Evolutionary conservation across 2,113 vertebrate species (phyloP), one percentile per base, ranked within the genome.

Genomic region (Osmerus eperlanus): DNA sequence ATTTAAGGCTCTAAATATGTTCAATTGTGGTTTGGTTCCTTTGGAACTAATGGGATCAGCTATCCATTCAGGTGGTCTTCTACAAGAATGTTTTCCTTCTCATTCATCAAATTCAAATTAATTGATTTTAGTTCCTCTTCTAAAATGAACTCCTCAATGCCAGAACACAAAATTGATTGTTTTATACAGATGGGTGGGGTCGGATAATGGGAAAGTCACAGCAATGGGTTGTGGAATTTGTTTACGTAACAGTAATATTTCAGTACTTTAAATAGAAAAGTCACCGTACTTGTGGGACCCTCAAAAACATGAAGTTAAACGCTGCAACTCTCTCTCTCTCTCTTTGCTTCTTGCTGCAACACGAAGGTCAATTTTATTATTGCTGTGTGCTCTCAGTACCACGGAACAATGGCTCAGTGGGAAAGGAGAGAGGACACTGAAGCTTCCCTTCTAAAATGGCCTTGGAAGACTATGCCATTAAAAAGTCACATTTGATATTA

Each of bases 311-410:
- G 86, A 82, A 81, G 87, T 88, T 91, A 86, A 91, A 93, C 82
- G 83, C 41, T 12, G 41, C 41, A 47, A 47, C 41, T 12, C 41
- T 47, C 41, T 47, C 9, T 47, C 41, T 47, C 9, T 47, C 83
- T 86, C 78, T 52, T 76, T 59, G 69, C 56, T 89, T 89, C 86
- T 88, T 84, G 86, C 88, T 74, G 76, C 78, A 82, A 74, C 59
- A 68, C 18, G 0, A n/a, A 80, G 90, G 92, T 94, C 92, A 92
- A 86, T 21, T 89, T 86, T 86, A 88, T 91, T 85, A 89, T 87
- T 82, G 87, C 84, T 84, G 70, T 0, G 4, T 87, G 83, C 85
- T 91, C 86, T 91, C 83, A 85, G 83, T 75, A 74, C 84, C 78
- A 88, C 86, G 82, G 87, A 89, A 90, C 88, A 89, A 92, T 91